Conservation (phyloP, 2,113 vertebrate species). For the Zosterops pallidus region DNA sequence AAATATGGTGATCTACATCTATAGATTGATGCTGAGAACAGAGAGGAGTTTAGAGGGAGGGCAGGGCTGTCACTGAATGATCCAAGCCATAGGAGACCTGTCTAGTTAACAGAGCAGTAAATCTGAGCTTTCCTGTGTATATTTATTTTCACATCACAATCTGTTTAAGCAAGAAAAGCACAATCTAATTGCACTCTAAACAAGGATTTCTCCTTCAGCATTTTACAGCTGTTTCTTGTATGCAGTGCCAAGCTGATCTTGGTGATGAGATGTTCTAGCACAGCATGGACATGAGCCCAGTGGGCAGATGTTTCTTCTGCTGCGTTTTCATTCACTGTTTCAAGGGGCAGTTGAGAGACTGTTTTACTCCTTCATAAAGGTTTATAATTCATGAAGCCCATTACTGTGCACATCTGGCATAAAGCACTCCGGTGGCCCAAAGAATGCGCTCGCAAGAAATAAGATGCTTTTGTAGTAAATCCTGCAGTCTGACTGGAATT, state of each 20-base stretch:
- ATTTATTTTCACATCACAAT: slow-evolving; percentile 77
- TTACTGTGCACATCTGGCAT: slow-evolving; percentile 1
- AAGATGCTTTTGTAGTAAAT: slow-evolving; percentile 21
- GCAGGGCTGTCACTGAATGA: slow-evolving; percentile 21
- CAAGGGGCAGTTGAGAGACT: slow-evolving; percentile 20
- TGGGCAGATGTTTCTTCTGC: slow-evolving; percentile 6
- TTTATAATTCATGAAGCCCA: slow-evolving; percentile 31
- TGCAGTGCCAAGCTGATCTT: slow-evolving; percentile 49
- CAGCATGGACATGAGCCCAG: slow-evolving; percentile 28
- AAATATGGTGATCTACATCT: not conserved
- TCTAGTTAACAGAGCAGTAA: slow-evolving; percentile 65
- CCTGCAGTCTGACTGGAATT: not conserved
- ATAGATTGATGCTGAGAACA: not conserved
- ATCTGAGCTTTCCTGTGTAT: slow-evolving; percentile 64
- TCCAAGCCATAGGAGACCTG: slow-evolving; percentile 73
- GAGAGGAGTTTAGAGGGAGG: not conserved
- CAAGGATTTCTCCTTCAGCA: slow-evolving; percentile 57
- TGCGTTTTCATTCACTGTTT: slow-evolving; percentile 17
- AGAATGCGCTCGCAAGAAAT: slow-evolving; percentile 17
- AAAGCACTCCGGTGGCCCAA: not conserved
- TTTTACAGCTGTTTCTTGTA: slow-evolving; percentile 57
- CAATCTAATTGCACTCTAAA: slow-evolving; percentile 77
- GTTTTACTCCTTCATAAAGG: slow-evolving; percentile 32
- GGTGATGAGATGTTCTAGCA: slow-evolving; percentile 53
- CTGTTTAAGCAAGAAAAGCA: slow-evolving; percentile 78